Conservation (phyloP, 2,113 vertebrate species). For the Dendropsophus ebraccatus region DNA sequence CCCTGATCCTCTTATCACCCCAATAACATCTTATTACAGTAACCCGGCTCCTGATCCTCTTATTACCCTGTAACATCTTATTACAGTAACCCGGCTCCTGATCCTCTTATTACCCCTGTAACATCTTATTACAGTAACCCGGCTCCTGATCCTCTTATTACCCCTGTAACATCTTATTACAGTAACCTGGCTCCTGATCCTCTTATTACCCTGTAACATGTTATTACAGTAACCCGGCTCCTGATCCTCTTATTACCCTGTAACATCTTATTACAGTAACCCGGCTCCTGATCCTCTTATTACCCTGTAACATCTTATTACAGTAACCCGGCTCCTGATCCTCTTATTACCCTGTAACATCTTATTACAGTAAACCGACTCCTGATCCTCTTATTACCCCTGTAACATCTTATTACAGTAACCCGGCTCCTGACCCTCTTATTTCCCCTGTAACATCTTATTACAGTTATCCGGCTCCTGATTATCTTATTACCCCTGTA, state of each 20-base stretch:
- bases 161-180: neutral
- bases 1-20: conserved; percentile 1
- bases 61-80: neutral
- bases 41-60: neutral
- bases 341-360: neutral
- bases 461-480: neutral
- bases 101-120: neutral
- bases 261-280: neutral
- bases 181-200: neutral
- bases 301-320: neutral
- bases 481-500: too few species aligned
- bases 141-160: neutral
- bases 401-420: neutral
- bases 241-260: neutral
- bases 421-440: neutral
- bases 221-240: neutral
- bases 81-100: neutral
- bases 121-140: neutral
- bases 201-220: neutral
- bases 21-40: neutral
- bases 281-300: neutral
- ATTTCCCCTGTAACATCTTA: neutral
- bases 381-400: neutral
- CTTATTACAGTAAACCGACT: neutral
- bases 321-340: neutral